Percentiles rank a stretch among this genome's conserved stretches.
These are phyloP conservation scores for Peromyscus polionotus DNA, from an alignment of 2,113 vertebrate genomes.

Conservation along the genomic window DNA sequence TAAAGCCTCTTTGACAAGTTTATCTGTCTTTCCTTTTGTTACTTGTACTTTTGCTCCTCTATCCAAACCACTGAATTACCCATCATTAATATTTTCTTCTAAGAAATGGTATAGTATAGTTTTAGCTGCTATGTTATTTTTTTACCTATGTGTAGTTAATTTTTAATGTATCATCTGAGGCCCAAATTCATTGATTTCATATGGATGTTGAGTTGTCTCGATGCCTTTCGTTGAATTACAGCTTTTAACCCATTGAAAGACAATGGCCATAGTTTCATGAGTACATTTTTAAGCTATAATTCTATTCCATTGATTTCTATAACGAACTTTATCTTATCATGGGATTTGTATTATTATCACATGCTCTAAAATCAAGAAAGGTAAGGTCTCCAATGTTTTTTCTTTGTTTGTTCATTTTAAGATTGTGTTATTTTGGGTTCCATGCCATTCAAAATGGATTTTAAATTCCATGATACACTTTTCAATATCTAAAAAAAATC, in stretches of 20 bases:
- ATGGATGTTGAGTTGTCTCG: background rate
- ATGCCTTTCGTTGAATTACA: background rate
- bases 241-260: background rate
- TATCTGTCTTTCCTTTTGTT: background rate
- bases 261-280: background rate
- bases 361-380: constrained; percentile 31
- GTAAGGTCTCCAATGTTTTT: background rate
- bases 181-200: background rate
- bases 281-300: constrained; percentile 18
- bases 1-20: background rate
- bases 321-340: background rate
- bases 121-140: background rate
- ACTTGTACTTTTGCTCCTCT: background rate
- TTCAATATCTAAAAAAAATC: background rate
- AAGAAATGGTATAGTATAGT: background rate
- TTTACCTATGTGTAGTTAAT: background rate
- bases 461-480: background rate
- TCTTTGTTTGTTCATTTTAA: background rate
- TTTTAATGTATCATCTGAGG: background rate
- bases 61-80: background rate
- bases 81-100: background rate
- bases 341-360: background rate
- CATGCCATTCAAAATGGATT: background rate
- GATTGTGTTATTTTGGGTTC: background rate
- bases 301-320: constrained; percentile 9